Conservation (phyloP, 2,888 invertebrate genomes). For the Ditylenchus weischeri region DNA sequence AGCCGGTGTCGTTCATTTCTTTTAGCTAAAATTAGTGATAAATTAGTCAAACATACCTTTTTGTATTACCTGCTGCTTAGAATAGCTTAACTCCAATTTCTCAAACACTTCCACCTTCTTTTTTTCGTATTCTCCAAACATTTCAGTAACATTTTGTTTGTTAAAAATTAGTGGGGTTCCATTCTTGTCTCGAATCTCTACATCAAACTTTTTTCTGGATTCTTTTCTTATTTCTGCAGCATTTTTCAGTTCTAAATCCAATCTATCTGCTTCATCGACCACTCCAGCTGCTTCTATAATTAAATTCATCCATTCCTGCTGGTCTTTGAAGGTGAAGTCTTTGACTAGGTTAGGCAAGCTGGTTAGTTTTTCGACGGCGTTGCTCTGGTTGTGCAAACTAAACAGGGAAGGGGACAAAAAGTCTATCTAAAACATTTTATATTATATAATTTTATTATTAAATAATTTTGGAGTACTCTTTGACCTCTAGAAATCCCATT, state of each 20-base stretch:
- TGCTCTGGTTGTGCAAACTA: slow-evolving; percentile 51
- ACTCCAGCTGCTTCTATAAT: slow-evolving; percentile 53
- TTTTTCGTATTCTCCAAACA: too few species aligned
- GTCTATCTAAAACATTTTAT: too few species aligned
- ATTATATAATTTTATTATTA: too few species aligned
- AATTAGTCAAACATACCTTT: not conserved
- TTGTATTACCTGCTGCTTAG: too few species aligned
- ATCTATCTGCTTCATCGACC: slow-evolving; percentile 19
- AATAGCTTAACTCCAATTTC: too few species aligned
- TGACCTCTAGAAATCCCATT: too few species aligned
- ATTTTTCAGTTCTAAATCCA: too few species aligned
- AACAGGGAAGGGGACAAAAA: slow-evolving; percentile 40
- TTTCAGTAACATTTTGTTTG: slow-evolving; percentile 38
- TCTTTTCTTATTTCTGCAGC: too few species aligned
- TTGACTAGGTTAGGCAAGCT: slow-evolving; percentile 50
- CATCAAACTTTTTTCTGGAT: too few species aligned
- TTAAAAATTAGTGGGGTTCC: slow-evolving; percentile 39
- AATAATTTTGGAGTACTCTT: too few species aligned
- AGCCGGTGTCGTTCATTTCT: slow-evolving; percentile 47
- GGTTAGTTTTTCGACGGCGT: slow-evolving; percentile 44
- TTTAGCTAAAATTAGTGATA: slow-evolving; percentile 27
- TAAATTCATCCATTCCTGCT: slow-evolving; percentile 55
- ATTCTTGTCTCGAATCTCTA: slow-evolving; percentile 2
- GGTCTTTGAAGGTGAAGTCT: slow-evolving; percentile 43
- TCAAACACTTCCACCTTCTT: too few species aligned